Evolutionary conservation across 2,797 vertebrate species (phyloP), one percentile per base, ranked within the genome.

Genomic region (Parambassis ranga): DNA sequence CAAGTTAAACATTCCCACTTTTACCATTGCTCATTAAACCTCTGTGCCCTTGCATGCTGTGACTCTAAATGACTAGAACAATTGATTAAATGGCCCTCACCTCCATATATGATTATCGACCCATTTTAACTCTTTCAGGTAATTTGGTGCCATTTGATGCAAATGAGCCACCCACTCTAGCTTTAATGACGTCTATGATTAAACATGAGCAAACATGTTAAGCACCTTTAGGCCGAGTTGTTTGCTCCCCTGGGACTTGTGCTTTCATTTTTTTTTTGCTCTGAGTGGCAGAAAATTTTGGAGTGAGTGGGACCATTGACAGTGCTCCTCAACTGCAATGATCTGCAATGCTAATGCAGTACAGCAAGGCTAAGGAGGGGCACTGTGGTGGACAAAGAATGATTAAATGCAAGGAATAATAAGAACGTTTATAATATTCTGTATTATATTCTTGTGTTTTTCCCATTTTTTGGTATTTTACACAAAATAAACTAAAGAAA

Each of bases 271-370:
- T 23, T 23, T 62, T 71, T 84, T 7, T 66, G 74, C 77, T 61
- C 51, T 66, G 51, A 80, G 47, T 56, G 51, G 85, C 70, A 77
- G 44, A 85, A 78, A 16, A 22, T 38, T 59, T 48, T 18, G 53
- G 4, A 23, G 35, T 42, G 51, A 62, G 62, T 8, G 19, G 24
- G 39, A 14, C 46, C 32, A 51, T 16, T 44, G 61, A 65, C 47
- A 41, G 64, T 42, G 33, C 16, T 15, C 43, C 50, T 82, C 71
- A 61, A 38, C 77, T 58, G 75, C 60, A 70, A 36, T 13, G 10
- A 88, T 89, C 78, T 87, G 85, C 80, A 89, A 84, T 86, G 78
- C 79, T 56, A 88, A 89, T 88, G 60, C 14, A 47, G 57, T 31
- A 1, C 2, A 50, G 23, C 7, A 19, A 19, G 39, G 47, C 9